Evolutionary conservation across 64 coral and sea anemone genomes (phyloP).

Genomic region (Stichodactyla helianthus): DNA sequence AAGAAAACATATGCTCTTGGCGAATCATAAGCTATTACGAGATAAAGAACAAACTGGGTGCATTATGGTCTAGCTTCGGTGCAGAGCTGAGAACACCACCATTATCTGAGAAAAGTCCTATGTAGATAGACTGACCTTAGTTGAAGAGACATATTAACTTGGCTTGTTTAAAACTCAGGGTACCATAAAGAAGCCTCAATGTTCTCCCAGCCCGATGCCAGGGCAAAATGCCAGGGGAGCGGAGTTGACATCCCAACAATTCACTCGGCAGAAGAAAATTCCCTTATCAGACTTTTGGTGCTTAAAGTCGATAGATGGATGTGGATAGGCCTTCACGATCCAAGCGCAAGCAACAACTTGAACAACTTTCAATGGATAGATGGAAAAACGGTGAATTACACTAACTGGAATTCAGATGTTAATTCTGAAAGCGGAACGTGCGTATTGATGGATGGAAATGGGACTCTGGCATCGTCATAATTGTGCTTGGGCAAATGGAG

Average conservation of each 20-base stretch:
- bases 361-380: background rate
- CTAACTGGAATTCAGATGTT: background rate
- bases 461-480: background rate
- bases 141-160: background rate
- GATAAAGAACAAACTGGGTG: too few relatives aligned
- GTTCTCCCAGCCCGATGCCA: background rate
- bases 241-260: background rate
- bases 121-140: too few relatives aligned
- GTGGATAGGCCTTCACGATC: background rate
- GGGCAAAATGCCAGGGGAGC: background rate
- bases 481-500: background rate
- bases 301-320: constrained; percentile 4
- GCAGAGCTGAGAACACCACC: too few relatives aligned
- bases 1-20: too few relatives aligned
- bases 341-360: background rate
- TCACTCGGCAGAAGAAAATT: background rate
- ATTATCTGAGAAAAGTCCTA: too few relatives aligned
- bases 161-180: background rate
- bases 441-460: background rate
- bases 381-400: background rate
- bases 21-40: too few relatives aligned
- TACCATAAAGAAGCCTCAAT: background rate
- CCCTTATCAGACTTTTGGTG: background rate
- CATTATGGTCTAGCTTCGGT: too few relatives aligned
- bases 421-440: background rate